A percentile compares a stretch with the other conserved stretches of the same genome.
phyloP scores from a whole-genome alignment of 2,113 vertebrate genomes.

The Acrocephalus arundinaceus region DNA sequence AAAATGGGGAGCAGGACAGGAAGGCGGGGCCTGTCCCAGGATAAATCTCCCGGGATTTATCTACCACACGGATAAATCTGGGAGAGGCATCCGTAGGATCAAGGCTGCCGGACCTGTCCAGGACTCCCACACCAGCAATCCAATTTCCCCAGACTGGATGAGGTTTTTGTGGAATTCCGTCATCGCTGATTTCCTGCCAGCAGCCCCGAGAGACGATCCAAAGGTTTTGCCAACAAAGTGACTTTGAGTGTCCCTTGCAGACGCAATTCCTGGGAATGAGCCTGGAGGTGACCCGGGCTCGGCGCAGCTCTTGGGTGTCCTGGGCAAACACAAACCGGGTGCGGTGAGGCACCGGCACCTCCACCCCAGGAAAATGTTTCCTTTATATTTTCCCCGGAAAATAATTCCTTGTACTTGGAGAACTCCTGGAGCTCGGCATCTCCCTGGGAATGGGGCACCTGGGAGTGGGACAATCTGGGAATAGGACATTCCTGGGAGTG shows the following conservation, averaged over 20 bases:
- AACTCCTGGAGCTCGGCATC: neutral
- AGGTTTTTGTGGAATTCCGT: neutral
- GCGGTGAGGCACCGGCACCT: fast-evolving
- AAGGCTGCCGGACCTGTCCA: neutral
- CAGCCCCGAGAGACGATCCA: neutral
- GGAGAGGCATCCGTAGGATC: neutral
- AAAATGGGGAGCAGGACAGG: neutral
- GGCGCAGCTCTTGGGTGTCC: neutral
- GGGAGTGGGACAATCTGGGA: too few relatives aligned
- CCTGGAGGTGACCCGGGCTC: neutral
- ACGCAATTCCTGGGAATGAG: fast-evolving
- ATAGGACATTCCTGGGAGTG: too few relatives aligned
- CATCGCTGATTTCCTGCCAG: neutral
- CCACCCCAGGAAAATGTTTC: neutral
- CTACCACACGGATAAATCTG: neutral
- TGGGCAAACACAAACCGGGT: too few relatives aligned
- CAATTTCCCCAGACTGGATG: neutral
- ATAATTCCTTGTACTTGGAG: neutral
- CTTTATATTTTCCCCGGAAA: neutral
- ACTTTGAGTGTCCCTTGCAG: neutral
- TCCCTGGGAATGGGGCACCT: neutral
- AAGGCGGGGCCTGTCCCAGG: neutral
- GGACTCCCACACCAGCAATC: neutral
- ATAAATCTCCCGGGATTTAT: too few relatives aligned
- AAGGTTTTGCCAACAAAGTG: neutral